Base-by-base conservation (phyloP, 2,113 vertebrate genomes). In the Sinocyclocheilus anophthalmus region DNA sequence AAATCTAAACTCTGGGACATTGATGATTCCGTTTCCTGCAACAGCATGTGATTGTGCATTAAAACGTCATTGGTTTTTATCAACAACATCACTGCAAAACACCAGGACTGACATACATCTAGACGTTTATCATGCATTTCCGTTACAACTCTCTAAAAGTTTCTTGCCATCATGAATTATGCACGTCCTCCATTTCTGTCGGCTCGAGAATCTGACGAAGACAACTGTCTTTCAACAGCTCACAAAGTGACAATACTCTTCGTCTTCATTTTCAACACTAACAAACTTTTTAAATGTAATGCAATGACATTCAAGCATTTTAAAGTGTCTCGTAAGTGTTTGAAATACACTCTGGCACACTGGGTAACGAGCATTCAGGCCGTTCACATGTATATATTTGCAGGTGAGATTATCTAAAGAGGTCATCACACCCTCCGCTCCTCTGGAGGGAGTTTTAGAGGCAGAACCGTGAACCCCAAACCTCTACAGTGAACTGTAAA, bases 391-490 rank as follows among this genome's bases (percentile, higher is more conserved):
- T 22, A 22, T 59, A 61, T 61, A 61, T 61, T 61, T n/a, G 57
- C 20, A n/a, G 20, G 57, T 61, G 70, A 76, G 42, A 69, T 84
- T 91, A 89, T 94, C 93, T 92, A 94, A 94, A 87, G 67, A 86
- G 93, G 92, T 87, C 92, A 94, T 95, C 93, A n/a, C 37, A n/a
- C 57, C 63, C 37, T 79, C 81, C 33, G 24, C 50, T 59, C 65
- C 13, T 70, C 14, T 50, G 65, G 30, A n/a, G 20, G 45, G 22
- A 39, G 50, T 70, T 72, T 72, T 45, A 80, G 63, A 42, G 86
- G 80, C 86, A 89, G 86, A 85, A 81, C 87, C 76, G 55, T 89
- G 24, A 81, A 30, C 55, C 75, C 57, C 57, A 61, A 61, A 61
- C 57, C 57, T 61, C 57, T 61, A 61, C 57, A 61, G 13, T 55